Evolutionary conservation across 2,888 invertebrate species (phyloP), one percentile per base, ranked within the genome.

Genomic region (Pterobdella sp.): DNA sequence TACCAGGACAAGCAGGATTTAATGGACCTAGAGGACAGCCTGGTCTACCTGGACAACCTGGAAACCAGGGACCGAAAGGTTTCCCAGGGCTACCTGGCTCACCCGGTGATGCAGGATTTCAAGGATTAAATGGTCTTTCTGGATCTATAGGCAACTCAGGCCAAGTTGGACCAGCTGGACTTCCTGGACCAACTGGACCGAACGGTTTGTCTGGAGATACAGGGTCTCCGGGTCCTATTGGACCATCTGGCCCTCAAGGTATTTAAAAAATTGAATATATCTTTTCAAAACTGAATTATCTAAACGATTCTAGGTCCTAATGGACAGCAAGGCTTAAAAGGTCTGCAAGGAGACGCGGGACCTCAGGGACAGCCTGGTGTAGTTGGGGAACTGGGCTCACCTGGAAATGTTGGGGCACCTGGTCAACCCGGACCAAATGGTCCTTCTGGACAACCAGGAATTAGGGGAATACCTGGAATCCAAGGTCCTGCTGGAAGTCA

Each of bases 351-450:
- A 49, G 70, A 69, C 64, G 32, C 67, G 35, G 75, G 75, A 22
- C 32, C 37, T 3, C 26, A 18, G 4, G 74, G 74, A 32, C 68
- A 67, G 65, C 31, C 71, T n/a, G 74, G 75, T 37, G 29, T 1
- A 29, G 26, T 35, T 14, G 75, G 75, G 68, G 42, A 35, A 29
- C 32, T 73, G 22, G 79, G 79, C 67, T 72, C 75, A 49, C 75
- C 77, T n/a, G 76, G 76, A 63, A 34, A 56, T 31, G 37, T 37
- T 4, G 29, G 36, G 7, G 31, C 35, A 42, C 36, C 7, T 7
- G 68, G 68, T 68, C 68, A 31, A 68, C 35, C 68, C 7, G 68
- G 68, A n/a, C 68, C 68, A 34, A 7, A 35, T n/a, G 71, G 71
- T 1, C n/a, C 35, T n/a, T 1, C 36, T 32, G 71, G 71, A 35